Conservation (phyloP, 2,113 vertebrate genomes). For the Myrmecophaga tridactyla region DNA sequence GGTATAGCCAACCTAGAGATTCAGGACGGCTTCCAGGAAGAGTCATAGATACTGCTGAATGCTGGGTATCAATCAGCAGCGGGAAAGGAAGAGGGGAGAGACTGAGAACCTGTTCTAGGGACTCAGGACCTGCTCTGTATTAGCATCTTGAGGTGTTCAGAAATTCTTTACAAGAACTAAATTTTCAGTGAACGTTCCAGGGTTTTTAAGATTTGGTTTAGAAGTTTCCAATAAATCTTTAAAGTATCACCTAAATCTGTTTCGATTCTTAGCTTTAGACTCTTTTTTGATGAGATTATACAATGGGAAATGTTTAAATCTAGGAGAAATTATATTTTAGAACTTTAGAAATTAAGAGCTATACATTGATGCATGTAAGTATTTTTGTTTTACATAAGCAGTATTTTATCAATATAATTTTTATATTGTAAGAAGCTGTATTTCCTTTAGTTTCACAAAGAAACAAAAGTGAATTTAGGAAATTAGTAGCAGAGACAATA, state of each 20-base stretch:
- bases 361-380: not conserved
- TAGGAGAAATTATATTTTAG: not conserved
- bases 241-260: not conserved
- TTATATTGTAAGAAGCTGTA: not conserved
- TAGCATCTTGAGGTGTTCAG: not conserved
- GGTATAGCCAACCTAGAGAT: not conserved
- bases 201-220: not conserved
- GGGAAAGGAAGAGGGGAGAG: not conserved
- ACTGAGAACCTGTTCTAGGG: not conserved
- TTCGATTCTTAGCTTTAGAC: not conserved
- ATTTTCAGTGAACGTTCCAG: not conserved
- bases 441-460: constrained; percentile 23
- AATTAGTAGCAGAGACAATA: not conserved
- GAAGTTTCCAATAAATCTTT: constrained; percentile 21
- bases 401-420: not conserved
- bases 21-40: not conserved
- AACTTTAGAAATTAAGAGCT: not conserved
- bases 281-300: not conserved
- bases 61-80: not conserved
- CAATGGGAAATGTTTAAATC: not conserved
- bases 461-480: constrained; percentile 1
- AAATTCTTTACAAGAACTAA: not conserved
- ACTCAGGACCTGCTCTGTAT: not conserved
- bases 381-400: not conserved
- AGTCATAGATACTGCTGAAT: not conserved